A percentile compares a stretch with the other conserved stretches of the same genome.
Evolutionary conservation across 30 jellyfish, hydroid and myxozoan species (phyloP).

Genomic region (Sanderia malayensis): DNA sequence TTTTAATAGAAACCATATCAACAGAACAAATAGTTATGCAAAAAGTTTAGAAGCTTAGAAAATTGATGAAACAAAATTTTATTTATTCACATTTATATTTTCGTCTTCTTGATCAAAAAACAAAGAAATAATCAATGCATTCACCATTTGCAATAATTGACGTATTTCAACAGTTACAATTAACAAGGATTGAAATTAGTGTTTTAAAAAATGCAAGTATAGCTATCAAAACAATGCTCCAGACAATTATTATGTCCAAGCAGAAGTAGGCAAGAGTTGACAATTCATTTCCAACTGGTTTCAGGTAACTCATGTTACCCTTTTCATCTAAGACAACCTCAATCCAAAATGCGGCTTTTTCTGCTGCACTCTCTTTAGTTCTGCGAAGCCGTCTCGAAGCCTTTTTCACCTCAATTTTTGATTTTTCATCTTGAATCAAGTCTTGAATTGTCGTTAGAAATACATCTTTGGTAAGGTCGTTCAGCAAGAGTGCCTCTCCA

Average conservation of each 20-base stretch:
- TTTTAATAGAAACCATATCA: too few species aligned
- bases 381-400: constrained; percentile 34
- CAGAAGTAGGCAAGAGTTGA: neutral
- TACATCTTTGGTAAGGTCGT: neutral
- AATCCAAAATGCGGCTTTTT: constrained; percentile 38
- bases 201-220: neutral
- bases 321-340: constrained; percentile 19
- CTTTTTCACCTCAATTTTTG: neutral
- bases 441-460: neutral
- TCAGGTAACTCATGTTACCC: constrained; percentile 28
- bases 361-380: constrained; percentile 18
- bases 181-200: too few species aligned
- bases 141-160: too few species aligned
- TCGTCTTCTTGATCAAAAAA: too few species aligned
- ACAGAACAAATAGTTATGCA: too few species aligned
- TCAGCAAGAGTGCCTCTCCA: constrained; percentile 12
- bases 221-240: constrained; percentile 6
- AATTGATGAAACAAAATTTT: too few species aligned
- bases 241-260: constrained; percentile 18
- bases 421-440: neutral
- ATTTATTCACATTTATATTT: too few species aligned
- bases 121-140: too few species aligned
- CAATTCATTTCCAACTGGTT: constrained; percentile 22
- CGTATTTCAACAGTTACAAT: too few species aligned
- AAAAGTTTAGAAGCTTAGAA: too few species aligned